Conservation (phyloP, 2,797 vertebrate species). For the Thripadectes ignobilis region DNA sequence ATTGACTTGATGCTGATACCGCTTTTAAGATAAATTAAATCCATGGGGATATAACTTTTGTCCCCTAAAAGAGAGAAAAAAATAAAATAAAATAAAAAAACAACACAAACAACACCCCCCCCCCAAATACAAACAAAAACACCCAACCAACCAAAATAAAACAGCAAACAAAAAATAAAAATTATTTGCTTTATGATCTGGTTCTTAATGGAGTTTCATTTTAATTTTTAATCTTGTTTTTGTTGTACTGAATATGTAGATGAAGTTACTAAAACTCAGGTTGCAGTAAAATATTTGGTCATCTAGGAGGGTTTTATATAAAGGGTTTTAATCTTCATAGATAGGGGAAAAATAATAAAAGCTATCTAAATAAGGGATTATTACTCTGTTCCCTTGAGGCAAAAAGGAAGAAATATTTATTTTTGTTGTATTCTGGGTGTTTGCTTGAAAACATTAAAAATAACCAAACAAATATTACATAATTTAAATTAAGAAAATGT, state of each 20-base stretch:
- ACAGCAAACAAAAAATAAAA: neutral
- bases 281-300: neutral
- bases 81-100: too few relatives aligned
- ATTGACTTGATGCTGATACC: neutral
- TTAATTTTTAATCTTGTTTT: neutral
- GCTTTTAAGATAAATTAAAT: neutral
- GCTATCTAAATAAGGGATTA: neutral
- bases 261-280: neutral
- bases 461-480: neutral
- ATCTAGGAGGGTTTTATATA: neutral
- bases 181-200: neutral
- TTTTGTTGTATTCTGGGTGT: neutral
- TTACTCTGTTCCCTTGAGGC: neutral
- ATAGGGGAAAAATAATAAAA: neutral
- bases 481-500: neutral
- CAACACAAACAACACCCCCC: too few relatives aligned
- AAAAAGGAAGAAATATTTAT: neutral
- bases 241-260: neutral
- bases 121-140: too few relatives aligned
- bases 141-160: too few relatives aligned
- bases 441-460: neutral
- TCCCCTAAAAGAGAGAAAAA: fast-evolving
- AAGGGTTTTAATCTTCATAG: neutral
- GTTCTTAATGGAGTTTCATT: neutral
- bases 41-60: neutral